A percentile compares a stretch with the other conserved stretches of the same genome.
Conservation (phyloP, 2,797 vertebrate species). For the Chelonia mydas region DNA sequence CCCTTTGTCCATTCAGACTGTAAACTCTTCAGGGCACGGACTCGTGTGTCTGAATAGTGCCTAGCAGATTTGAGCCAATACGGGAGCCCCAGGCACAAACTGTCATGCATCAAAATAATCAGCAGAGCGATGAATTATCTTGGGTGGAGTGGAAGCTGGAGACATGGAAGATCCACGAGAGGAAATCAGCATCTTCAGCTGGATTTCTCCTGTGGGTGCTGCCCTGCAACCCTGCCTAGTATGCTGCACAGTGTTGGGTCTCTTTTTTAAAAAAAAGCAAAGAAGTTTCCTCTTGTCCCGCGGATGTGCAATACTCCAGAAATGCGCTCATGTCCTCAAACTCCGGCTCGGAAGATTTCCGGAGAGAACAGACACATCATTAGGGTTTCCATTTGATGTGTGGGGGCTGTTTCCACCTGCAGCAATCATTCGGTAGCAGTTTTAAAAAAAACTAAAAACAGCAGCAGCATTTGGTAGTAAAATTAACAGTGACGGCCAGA, state of each 20-base stretch:
- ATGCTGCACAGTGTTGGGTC: neutral
- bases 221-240: neutral
- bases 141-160: neutral
- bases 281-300: neutral
- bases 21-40: neutral
- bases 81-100: neutral
- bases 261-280: fast-evolving
- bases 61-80: neutral
- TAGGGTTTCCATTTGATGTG: neutral
- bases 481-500: slow-evolving; percentile 28
- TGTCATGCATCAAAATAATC: neutral
- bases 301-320: neutral
- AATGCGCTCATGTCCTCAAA: fast-evolving
- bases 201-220: neutral
- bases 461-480: slow-evolving; percentile 14
- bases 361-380: neutral
- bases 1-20: neutral
- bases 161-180: neutral
- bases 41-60: neutral
- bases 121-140: neutral
- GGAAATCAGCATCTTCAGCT: neutral
- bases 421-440: neutral
- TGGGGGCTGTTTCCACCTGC: neutral
- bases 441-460: neutral
- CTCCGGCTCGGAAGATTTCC: neutral